phyloP scores from a whole-genome alignment of 2,113 vertebrate species.

The western clawed frog (Xenopus tropicalis) region DNA sequence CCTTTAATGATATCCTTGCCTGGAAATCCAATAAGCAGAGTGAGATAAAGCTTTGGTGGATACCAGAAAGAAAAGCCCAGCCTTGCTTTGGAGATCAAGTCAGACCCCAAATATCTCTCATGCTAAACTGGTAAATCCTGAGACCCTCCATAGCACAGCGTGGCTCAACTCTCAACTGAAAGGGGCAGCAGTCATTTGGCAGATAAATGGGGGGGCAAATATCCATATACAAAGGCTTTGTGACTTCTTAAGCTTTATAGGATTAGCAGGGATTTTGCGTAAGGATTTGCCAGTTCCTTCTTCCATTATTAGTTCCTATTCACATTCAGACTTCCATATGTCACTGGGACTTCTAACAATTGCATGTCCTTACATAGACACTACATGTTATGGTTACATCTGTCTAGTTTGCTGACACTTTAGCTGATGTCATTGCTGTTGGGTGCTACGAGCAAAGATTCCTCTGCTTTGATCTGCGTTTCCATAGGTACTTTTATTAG shows the following conservation, averaged over 20 bases:
- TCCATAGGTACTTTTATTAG: too few species aligned
- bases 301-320: conserved; percentile 41
- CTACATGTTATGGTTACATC: too few species aligned
- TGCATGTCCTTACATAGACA: neutral
- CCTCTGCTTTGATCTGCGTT: too few species aligned
- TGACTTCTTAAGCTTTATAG: conserved; percentile 54
- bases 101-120: conserved; percentile 35
- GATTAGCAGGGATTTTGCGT: conserved; percentile 48
- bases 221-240: conserved; percentile 41
- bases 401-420: too few species aligned
- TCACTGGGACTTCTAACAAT: neutral
- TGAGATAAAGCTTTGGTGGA: neutral
- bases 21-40: neutral
- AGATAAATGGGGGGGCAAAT: conserved; percentile 41
- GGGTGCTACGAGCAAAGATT: too few species aligned
- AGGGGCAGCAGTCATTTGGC: conserved; percentile 20
- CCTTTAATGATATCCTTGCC: conserved; percentile 11
- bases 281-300: conserved; percentile 55
- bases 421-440: too few species aligned
- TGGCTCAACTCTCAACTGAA: conserved; percentile 29
- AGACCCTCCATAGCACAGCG: conserved; percentile 37
- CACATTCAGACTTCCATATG: conserved; percentile 44
- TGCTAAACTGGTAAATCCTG: conserved; percentile 46
- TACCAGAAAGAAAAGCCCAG: conserved; percentile 32
- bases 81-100: conserved; percentile 36